Base-by-base conservation (phyloP, 2,888 invertebrate genomes). In the Poecilobothrus nobilitatus region DNA sequence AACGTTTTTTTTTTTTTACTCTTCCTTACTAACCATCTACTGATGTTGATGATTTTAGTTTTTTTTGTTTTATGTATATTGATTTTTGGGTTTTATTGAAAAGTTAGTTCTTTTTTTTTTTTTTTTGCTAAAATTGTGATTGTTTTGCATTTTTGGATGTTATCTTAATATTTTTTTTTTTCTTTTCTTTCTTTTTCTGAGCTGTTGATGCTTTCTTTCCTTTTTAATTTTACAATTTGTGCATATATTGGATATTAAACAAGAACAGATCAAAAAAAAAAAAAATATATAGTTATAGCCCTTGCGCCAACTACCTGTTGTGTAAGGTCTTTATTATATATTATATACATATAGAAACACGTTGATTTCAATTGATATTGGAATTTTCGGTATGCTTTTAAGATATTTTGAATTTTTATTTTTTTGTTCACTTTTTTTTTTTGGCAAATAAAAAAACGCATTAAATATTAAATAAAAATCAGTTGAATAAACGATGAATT, bases 291-390 rank as follows among this genome's bases (percentile, higher is more conserved):
- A 41, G 41, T 41, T 41, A 9, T 37, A 37, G 12, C 10, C 12
- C 18, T 53, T 53, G 53, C 53, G 53, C 53, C 53, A 53, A 53
- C 53, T 53, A 53, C 53, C 53, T 53, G 53, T 53, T 53, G n/a
- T 53, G 53, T 53, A 53, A 53, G 53, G 53, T 53, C 53, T 12
- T 53, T 53, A 53, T 53, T 53, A 53, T 53, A 18, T n/a, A 41
- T 41, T 5, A 41, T 41, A 15, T n/a, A 27, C 5, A 27, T 27
- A 27, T 27, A 27, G 27, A 27, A 27, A 27, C 3, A 27, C 27
- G 5, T 9, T 53, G 15, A 37, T 53, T 53, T 53, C 41, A 53
- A 18, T 53, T 9, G 53, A 53, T 12, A 53, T 53, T n/a, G 53
- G 53, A 9, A 37, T 53, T 12, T 53, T n/a, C 53, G 53, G 53